Evolutionary conservation across 2,888 invertebrate species (phyloP).

Genomic region (Chydorus sphaericus): DNA sequence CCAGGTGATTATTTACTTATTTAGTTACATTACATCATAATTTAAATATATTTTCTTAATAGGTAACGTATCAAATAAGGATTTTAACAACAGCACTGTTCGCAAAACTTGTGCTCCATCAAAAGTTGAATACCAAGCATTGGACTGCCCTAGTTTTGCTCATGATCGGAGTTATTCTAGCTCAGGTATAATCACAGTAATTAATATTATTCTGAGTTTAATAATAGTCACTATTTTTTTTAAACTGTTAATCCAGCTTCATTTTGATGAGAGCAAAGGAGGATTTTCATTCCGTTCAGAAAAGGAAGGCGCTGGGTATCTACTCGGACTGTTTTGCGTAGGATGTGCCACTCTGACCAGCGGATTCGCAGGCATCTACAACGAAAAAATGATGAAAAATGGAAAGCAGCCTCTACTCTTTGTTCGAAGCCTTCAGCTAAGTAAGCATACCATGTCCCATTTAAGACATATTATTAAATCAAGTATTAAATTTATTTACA

Average conservation of each 20-base stretch:
- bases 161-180: background rate
- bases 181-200: background rate
- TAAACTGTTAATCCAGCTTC: too few relatives aligned
- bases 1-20: too few relatives aligned
- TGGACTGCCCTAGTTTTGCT: background rate
- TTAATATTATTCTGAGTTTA: too few relatives aligned
- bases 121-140: background rate
- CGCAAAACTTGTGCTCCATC: background rate
- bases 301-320: background rate
- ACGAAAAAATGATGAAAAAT: conserved; percentile 6
- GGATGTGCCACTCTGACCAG: conserved; percentile 2
- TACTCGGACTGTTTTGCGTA: background rate
- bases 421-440: background rate
- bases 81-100: conserved; percentile 6
- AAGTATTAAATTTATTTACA: background rate
- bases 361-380: conserved; percentile 1
- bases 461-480: too few relatives aligned
- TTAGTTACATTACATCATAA: background rate
- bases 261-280: background rate
- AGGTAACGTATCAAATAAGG: conserved; percentile 4
- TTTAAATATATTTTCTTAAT: too few relatives aligned
- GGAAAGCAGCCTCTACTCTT: background rate
- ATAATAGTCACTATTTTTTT: background rate
- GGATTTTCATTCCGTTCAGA: background rate
- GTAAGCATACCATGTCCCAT: too few relatives aligned